A percentile compares a stretch with the other conserved stretches of the same genome.
phyloP scores from a whole-genome alignment of 2,797 vertebrate species.

The Synaphobranchus kaupii region DNA sequence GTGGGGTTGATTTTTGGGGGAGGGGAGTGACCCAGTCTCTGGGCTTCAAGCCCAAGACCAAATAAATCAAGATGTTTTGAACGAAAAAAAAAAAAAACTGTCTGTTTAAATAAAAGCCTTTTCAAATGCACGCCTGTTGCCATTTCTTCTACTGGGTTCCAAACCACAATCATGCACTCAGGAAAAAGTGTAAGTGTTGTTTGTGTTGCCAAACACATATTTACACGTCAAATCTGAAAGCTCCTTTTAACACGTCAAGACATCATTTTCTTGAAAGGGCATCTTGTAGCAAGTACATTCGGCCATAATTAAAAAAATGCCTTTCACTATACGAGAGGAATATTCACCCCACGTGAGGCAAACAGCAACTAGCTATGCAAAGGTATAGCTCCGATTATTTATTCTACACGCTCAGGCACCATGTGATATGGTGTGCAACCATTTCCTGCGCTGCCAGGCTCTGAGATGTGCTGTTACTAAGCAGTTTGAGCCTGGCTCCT shows the following conservation, averaged over 20 bases:
- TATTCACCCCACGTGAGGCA: neutral
- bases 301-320: neutral
- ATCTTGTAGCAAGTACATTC: neutral
- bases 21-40: no score
- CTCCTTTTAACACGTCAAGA: neutral
- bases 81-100: neutral
- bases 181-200: neutral
- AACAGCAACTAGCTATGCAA: neutral
- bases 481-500: neutral
- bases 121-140: neutral
- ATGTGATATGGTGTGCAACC: neutral
- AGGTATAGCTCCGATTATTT: neutral
- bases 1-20: no score
- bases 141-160: neutral
- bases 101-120: neutral
- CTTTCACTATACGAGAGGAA: neutral
- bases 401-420: neutral
- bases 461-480: neutral
- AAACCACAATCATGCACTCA: neutral
- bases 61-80: neutral
- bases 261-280: neutral
- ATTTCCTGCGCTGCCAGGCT: neutral
- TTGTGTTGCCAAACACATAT: neutral
- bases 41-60: no score
- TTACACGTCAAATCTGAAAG: neutral